These are phyloP conservation scores for Aleiodes alternator DNA, from an alignment of 2,888 invertebrate species.

Conservation along the genomic window DNA sequence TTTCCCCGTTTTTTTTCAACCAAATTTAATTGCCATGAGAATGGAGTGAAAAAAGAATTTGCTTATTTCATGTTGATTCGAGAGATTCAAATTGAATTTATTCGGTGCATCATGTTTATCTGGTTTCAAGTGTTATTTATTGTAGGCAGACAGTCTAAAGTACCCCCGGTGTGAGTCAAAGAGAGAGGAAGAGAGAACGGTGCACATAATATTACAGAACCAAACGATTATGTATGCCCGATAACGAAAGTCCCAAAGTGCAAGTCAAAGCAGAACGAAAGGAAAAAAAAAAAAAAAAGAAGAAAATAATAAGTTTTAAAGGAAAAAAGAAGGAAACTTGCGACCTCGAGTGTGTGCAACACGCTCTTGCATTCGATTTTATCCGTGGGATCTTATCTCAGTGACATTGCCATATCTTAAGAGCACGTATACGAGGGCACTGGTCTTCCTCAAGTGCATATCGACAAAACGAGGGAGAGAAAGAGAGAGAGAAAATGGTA, in stretches of 20 bases:
- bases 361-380: constrained; percentile 44
- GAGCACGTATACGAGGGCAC: constrained; percentile 39
- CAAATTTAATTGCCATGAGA: constrained; percentile 3
- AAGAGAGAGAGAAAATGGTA: neutral
- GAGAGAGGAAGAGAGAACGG: constrained; percentile 12
- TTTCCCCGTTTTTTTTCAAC: neutral
- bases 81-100: constrained; percentile 18
- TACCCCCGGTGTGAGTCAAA: constrained; percentile 4
- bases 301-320: constrained; percentile 14
- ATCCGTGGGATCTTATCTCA: constrained; percentile 56
- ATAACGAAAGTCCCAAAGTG: constrained; percentile 50
- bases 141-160: constrained; percentile 10
- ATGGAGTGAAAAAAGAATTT: neutral
- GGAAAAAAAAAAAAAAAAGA: constrained; percentile 3
- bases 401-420: constrained; percentile 58
- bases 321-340: constrained; percentile 14
- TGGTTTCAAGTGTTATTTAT: constrained; percentile 13
- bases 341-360: constrained; percentile 41
- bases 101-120: constrained; percentile 20
- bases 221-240: constrained; percentile 45
- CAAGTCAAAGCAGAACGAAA: constrained; percentile 28
- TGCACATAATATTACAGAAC: constrained; percentile 27
- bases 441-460: constrained; percentile 34
- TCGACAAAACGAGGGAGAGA: constrained; percentile 26
- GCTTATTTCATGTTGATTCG: no score